Evolutionary conservation across 2,113 vertebrate species (phyloP), one percentile per base, ranked within the genome.

Genomic region (Archocentrus centrarchus): DNA sequence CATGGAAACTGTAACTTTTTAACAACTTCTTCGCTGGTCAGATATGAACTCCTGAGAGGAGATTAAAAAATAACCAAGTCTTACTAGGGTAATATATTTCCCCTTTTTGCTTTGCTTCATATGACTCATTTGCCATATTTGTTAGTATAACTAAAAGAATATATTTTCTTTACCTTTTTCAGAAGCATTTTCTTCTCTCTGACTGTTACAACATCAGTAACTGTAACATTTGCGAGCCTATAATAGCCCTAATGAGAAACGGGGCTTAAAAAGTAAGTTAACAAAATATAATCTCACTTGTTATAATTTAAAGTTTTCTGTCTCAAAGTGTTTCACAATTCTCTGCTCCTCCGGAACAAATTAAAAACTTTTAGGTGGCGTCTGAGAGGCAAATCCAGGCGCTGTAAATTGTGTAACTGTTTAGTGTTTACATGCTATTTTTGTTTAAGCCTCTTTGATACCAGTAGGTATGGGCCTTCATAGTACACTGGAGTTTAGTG

Each of bases 381-480:
- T 27, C 6, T 59, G 27, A 63, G 11, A 37, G 13, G 9, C 18
- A 78, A 81, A 35, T 60, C 39, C 78, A 79, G 11, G 39, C 3
- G 55, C 5, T 24, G 20, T 18, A 53, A 75, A 58, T 77, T 77
- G 59, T 82, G 35, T 11, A 80, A 64, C 11, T 24, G 9, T 80
- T 76, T 13, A 70, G 30, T 82, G n/a, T 81, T 76, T 17, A 73
- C 35, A 64, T 80, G 3, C 4, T 47, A 62, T 68, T 80, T 35
- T 41, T 57, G 24, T 62, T 3, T 15, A 5, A 24, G 14, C 2
- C 27, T 35, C 59, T 37, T 59, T 44, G 35, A 61, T 24, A 75
- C 75, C 57, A 77, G 81, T 62, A 63, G 59, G 57, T 82, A 66
- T 63, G 47, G 37, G 73, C 83, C 77, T 60, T 64, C n/a, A 24